Evolutionary conservation across 2,888 invertebrate genomes (phyloP).

Genomic region (Carcina quercana): DNA sequence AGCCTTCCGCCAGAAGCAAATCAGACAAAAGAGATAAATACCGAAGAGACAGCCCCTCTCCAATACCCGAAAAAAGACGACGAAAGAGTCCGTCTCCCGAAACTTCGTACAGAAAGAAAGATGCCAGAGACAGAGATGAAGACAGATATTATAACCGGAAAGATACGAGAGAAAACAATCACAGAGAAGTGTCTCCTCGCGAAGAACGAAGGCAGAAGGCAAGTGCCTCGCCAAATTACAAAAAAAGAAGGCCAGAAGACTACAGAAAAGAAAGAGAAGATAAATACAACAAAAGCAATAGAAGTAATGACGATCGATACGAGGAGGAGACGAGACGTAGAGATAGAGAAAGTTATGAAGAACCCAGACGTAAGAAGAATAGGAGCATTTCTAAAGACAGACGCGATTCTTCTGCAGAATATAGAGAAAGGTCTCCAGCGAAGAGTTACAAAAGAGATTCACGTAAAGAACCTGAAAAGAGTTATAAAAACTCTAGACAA

Average conservation of each 20-base stretch:
- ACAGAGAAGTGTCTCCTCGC: conserved; percentile 27
- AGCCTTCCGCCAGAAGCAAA: conserved; percentile 19
- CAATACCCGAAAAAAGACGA: conserved; percentile 49
- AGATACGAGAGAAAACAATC: conserved; percentile 23
- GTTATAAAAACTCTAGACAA: conserved; percentile 33
- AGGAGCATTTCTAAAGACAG: conserved; percentile 37
- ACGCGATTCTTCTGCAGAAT: conserved; percentile 39
- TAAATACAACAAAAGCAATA: conserved; percentile 21
- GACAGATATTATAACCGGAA: conserved; percentile 33
- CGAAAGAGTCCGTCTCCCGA: conserved; percentile 43
- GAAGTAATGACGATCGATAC: conserved; percentile 29
- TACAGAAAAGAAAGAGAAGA: conserved; percentile 29
- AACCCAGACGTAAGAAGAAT: conserved; percentile 30
- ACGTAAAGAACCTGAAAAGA: conserved; percentile 37
- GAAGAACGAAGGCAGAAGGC: conserved; percentile 32
- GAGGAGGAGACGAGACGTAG: conserved; percentile 28
- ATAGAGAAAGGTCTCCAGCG: conserved; percentile 34
- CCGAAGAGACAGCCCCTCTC: conserved; percentile 42
- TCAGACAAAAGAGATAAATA: conserved; percentile 36
- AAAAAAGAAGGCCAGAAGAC: conserved; percentile 27
- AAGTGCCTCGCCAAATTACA: conserved; percentile 35
- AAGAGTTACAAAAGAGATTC: conserved; percentile 30
- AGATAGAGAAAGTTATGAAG: conserved; percentile 28
- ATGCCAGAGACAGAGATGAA: no score
- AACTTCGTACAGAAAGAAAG: conserved; percentile 27